Percentiles rank a stretch among this genome's conserved stretches.
phyloP scores from a whole-genome alignment of 2,888 invertebrate species.

The Diadromus collaris region DNA sequence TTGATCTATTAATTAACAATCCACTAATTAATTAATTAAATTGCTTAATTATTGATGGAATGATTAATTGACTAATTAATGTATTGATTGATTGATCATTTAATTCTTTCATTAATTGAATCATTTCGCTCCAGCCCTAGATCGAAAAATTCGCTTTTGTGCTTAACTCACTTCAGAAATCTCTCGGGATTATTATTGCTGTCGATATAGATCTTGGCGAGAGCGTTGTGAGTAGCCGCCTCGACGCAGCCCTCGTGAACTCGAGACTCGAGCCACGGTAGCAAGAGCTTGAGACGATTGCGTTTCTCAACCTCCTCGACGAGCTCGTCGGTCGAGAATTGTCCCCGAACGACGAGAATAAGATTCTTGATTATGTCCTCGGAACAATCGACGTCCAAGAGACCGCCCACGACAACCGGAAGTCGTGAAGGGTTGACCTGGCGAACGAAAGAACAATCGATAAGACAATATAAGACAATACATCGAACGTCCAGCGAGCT shows the following conservation, averaged over 20 bases:
- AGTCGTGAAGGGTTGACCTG: slow-evolving; percentile 98
- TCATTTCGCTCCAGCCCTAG: too few species aligned
- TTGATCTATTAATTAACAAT: too few species aligned
- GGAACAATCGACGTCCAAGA: slow-evolving; percentile 98
- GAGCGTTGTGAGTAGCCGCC: slow-evolving; percentile 99
- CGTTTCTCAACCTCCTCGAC: slow-evolving; percentile 98
- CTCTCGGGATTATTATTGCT: slow-evolving; percentile 99
- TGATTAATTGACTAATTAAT: too few species aligned
- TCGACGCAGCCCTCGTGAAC: slow-evolving; percentile 98
- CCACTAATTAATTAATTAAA: too few species aligned
- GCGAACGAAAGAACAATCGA: slow-evolving; percentile 15
- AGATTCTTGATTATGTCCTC: slow-evolving; percentile 99
- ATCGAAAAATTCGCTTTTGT: too few species aligned
- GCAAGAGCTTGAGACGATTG: slow-evolving; percentile 94
- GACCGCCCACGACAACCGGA: slow-evolving; percentile 98
- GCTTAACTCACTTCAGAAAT: slow-evolving; percentile 89
- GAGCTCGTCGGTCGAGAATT: slow-evolving; percentile 99
- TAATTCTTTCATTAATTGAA: too few species aligned
- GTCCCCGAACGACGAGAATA: slow-evolving; percentile 97
- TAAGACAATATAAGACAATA: slow-evolving; percentile 17
- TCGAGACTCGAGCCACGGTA: slow-evolving; percentile 98
- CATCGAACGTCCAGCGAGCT: not conserved
- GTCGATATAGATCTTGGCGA: slow-evolving; percentile 99
- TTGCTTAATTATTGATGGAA: too few species aligned
- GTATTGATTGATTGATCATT: too few species aligned